These are phyloP conservation scores for Anniella stebbinsi DNA, from an alignment of 2,797 vertebrate genomes.

Conservation along the genomic window DNA sequence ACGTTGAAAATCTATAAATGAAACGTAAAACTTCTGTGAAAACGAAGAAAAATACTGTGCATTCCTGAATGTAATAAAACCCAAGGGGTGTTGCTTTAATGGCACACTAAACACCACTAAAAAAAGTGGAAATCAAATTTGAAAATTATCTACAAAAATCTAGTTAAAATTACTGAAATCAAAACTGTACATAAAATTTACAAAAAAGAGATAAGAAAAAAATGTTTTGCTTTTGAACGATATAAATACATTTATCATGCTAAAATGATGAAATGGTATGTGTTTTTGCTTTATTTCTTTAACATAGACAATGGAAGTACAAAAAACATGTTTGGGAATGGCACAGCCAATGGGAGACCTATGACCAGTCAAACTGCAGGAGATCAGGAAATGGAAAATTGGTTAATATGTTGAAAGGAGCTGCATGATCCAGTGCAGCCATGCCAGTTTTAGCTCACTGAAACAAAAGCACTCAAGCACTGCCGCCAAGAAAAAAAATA, in stretches of 20 bases:
- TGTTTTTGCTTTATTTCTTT: slow-evolving; percentile 71
- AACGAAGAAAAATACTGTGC: slow-evolving; percentile 80
- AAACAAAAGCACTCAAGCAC: slow-evolving; percentile 64
- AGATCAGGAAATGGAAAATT: slow-evolving; percentile 70
- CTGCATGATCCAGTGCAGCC: slow-evolving; percentile 70
- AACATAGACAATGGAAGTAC: slow-evolving; percentile 79
- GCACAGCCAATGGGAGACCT: slow-evolving; percentile 73
- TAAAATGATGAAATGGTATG: slow-evolving; percentile 78
- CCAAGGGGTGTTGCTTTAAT: slow-evolving; percentile 81
- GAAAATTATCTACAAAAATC: slow-evolving; percentile 71
- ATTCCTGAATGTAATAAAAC: slow-evolving; percentile 72
- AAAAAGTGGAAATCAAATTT: slow-evolving; percentile 87
- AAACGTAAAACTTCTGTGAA: slow-evolving; percentile 79
- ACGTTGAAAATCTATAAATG: slow-evolving; percentile 66
- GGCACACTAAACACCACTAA: slow-evolving; percentile 84
- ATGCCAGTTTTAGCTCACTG: slow-evolving; percentile 73
- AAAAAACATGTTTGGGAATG: slow-evolving; percentile 75
- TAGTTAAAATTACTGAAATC: slow-evolving; percentile 70
- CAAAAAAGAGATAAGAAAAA: slow-evolving; percentile 85
- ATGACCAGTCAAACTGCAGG: slow-evolving; percentile 58
- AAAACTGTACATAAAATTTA: slow-evolving; percentile 99
- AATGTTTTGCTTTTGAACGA: slow-evolving; percentile 86
- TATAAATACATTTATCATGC: slow-evolving; percentile 91
- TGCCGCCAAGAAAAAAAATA: slow-evolving; percentile 57
- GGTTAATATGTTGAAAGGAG: slow-evolving; percentile 66